Percentiles rank a stretch among this genome's conserved stretches.
Evolutionary conservation across 2,113 vertebrate species (phyloP).

Genomic region (Nematolebias whitei): DNA sequence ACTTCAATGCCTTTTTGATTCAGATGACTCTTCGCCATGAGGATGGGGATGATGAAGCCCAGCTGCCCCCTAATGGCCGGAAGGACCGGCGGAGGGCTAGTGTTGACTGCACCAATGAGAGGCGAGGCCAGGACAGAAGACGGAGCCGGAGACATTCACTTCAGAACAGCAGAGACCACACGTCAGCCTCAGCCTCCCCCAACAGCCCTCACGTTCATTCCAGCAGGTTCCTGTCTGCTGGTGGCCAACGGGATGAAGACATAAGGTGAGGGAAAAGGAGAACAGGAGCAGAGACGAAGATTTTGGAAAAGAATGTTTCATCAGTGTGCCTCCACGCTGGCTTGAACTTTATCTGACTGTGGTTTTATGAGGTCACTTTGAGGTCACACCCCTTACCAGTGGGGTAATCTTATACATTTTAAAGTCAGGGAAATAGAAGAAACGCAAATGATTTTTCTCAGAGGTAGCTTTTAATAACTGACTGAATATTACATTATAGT

Average conservation of each 20-base stretch:
- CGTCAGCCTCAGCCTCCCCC: conserved; percentile 87
- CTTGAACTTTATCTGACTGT: conserved; percentile 8
- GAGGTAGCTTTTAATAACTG: background rate
- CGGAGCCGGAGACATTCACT: conserved; percentile 93
- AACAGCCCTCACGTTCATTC: conserved; percentile 66
- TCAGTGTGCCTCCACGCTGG: conserved; percentile 16
- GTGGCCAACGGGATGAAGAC: conserved; percentile 78
- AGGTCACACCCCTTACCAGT: too few relatives aligned
- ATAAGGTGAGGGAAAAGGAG: conserved; percentile 86
- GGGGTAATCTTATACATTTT: background rate
- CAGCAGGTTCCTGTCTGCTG: conserved; percentile 73
- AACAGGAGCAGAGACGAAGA: conserved; percentile 16
- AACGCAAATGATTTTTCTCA: too few relatives aligned
- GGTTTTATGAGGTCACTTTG: conserved; percentile 26
- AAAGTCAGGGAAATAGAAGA: too few relatives aligned
- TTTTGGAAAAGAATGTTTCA: background rate
- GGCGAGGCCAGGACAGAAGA: conserved; percentile 86
- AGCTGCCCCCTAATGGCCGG: conserved; percentile 80
- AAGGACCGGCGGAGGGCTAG: conserved; percentile 90
- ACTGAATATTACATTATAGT: conserved; percentile 51
- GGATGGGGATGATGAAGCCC: conserved; percentile 86
- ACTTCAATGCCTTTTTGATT: conserved; percentile 9
- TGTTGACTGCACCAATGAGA: conserved; percentile 76
- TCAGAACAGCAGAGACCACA: conserved; percentile 82
- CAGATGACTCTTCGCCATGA: conserved; percentile 89